Evolutionary conservation across 2,113 vertebrate species (phyloP).

Genomic region (Mesoclemmys tuberculata): DNA sequence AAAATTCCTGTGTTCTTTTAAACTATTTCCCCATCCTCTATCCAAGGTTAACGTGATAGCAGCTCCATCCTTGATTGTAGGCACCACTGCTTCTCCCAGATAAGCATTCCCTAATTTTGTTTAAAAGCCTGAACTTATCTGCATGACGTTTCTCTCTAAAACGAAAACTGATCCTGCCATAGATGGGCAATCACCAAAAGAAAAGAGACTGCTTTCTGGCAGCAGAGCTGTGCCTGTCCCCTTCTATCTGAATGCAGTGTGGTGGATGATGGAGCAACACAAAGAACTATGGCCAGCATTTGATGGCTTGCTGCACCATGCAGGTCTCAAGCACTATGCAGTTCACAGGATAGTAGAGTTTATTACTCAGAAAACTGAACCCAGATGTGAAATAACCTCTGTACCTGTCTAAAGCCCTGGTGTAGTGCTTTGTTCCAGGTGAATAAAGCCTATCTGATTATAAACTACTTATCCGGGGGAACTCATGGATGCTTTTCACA

Average conservation of each 20-base stretch:
- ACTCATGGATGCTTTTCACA: constrained; percentile 49
- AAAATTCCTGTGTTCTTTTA: neutral
- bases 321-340: neutral
- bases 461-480: neutral
- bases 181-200: constrained; percentile 39
- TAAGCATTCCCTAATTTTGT: neutral
- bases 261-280: neutral
- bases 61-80: neutral
- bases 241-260: rapidly evolving
- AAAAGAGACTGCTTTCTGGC: neutral
- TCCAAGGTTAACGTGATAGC: neutral
- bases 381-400: neutral
- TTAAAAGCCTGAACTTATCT: constrained; percentile 15
- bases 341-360: neutral
- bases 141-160: neutral
- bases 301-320: neutral
- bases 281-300: constrained; percentile 14
- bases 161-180: constrained; percentile 50
- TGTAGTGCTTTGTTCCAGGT: neutral
- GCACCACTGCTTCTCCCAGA: neutral
- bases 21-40: neutral
- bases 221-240: neutral
- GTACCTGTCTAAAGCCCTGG: neutral
- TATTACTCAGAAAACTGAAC: neutral
- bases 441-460: neutral